Evolutionary conservation across 2,113 vertebrate species (phyloP), one percentile per base, ranked within the genome.

Genomic region (Oncorhynchus nerka): DNA sequence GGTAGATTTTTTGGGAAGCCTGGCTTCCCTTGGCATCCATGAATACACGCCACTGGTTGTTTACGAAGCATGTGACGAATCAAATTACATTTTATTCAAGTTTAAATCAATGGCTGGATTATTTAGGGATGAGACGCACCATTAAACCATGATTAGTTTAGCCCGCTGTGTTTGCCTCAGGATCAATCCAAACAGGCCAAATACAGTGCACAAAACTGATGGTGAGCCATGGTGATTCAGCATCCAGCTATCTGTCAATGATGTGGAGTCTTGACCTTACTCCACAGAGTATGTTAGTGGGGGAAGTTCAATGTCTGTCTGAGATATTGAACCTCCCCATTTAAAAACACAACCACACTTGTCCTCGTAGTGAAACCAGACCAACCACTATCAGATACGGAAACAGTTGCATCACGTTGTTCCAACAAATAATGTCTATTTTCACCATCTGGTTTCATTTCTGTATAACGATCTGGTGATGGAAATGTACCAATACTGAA

Each of bases 321-420:
- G 79, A 75, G 78, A 51, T 78, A 65, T 73, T n/a, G 20, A 71
- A 59, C 59, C 73, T 2, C 49, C 55, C 74, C 74, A 69, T 72
- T 77, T 79, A 74, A 61, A 73, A 82, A 81, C 71, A 83, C 68
- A 26, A 77, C 82, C 67, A 80, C 76, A 75, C 51, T 30, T 15
- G 15, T 55, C 67, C 73, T 90, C 86, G 89, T 86, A 84, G 69
- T 76, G 90, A 90, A 92, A 92, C 86, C 81, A 92, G 89, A 91
- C 86, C 81, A 73, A 84, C 74, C 83, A 72, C 24, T 7, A 70
- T 16, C 71, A 86, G 76, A 83, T 76, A 85, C 81, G 78, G 82
- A 89, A 88, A 87, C 79, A 78, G 79, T 82, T 80, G 83, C 83
- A 67, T 88, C 81, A 87, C 81, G 76, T 80, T 78, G 78, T 86